phyloP scores from a whole-genome alignment of 2,888 invertebrate species.

The Nasonovia ribisnigri region DNA sequence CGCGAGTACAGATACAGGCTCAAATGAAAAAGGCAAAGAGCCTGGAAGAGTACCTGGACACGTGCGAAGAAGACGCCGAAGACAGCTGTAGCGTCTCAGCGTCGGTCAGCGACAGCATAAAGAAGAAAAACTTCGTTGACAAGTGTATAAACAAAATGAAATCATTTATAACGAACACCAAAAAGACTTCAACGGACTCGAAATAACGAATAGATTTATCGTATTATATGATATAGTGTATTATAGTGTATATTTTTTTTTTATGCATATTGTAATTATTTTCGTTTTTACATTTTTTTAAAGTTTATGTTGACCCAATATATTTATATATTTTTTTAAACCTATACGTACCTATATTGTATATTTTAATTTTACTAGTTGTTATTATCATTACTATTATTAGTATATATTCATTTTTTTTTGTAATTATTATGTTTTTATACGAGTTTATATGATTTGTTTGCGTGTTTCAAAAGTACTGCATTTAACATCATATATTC shows the following conservation, averaged over 20 bases:
- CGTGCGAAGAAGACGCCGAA: conserved; percentile 60
- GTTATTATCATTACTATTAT: conserved; percentile 5
- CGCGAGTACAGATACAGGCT: conserved; percentile 9
- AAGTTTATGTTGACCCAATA: not conserved
- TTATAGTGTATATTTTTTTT: not conserved
- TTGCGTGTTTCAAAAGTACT: not conserved
- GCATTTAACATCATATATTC: not conserved
- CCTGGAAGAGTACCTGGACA: conserved; percentile 66
- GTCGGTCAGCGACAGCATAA: conserved; percentile 68
- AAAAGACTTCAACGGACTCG: not conserved
- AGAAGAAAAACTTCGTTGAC: conserved; percentile 86
- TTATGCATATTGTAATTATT: not conserved
- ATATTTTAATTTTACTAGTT: conserved; percentile 15
- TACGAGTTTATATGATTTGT: conserved; percentile 6
- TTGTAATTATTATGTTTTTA: not conserved
- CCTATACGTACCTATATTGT: not conserved
- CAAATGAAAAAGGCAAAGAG: conserved; percentile 66
- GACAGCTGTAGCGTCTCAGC: conserved; percentile 40
- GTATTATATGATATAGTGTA: not conserved
- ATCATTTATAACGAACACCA: conserved; percentile 75
- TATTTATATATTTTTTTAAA: conserved; percentile 19
- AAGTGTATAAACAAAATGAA: conserved; percentile 86
- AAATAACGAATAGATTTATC: conserved; percentile 25
- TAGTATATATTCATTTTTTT: not conserved
- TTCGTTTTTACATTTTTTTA: conserved; percentile 48